Evolutionary conservation across 2,888 invertebrate genomes (phyloP).

Genomic region (Cryptus armator): DNA sequence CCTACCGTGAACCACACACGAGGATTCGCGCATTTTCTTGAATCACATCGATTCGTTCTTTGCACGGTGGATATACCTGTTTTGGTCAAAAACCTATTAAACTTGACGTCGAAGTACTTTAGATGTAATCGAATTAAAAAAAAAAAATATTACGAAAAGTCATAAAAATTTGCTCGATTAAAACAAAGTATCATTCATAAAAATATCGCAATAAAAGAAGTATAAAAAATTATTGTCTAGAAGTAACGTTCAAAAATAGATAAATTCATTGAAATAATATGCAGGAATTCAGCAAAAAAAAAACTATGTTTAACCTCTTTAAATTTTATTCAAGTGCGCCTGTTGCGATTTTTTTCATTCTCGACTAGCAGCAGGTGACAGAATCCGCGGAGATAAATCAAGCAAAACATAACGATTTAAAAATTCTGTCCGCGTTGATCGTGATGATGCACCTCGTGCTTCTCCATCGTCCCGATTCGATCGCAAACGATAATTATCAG

Average conservation of each 20-base stretch:
- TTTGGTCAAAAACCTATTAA: background rate
- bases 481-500: slow-evolving; percentile 63
- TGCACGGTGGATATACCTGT: background rate
- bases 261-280: background rate
- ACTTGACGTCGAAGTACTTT: background rate
- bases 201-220: too few relatives aligned
- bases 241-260: background rate
- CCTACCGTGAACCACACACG: slow-evolving; percentile 40
- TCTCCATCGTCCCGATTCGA: slow-evolving; percentile 39
- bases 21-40: slow-evolving; percentile 36
- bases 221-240: background rate
- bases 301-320: background rate
- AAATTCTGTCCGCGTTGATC: slow-evolving; percentile 64
- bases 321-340: background rate
- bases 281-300: background rate
- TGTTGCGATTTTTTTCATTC: background rate
- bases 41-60: slow-evolving; percentile 9
- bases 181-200: background rate
- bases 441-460: slow-evolving; percentile 54
- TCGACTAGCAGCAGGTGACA: slow-evolving; percentile 2
- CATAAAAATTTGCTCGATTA: background rate
- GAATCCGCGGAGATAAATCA: slow-evolving; percentile 27
- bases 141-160: background rate
- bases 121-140: background rate
- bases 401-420: slow-evolving; percentile 38